Evolutionary conservation across 1,140 invertebrate species (phyloP).

Genomic region (Contarinia nasturtii): DNA sequence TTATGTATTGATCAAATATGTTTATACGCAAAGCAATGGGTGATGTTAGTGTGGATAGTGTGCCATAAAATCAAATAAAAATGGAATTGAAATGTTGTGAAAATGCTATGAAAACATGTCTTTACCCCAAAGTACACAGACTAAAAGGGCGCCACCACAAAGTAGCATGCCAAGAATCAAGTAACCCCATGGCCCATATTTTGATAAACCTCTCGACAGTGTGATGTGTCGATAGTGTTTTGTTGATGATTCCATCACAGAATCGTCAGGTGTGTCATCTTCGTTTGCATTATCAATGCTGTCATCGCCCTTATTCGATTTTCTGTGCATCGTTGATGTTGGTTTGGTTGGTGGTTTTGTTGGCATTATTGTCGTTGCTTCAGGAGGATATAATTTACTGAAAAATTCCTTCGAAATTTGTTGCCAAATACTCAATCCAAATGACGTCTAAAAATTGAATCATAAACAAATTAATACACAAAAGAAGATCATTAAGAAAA

Average conservation of each 20-base stretch:
- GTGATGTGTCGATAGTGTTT: constrained; percentile 7
- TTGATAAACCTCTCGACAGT: constrained; percentile 28
- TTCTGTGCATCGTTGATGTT: constrained; percentile 1
- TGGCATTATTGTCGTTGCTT: neutral
- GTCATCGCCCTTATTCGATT: constrained; percentile 4
- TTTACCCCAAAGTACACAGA: constrained; percentile 40
- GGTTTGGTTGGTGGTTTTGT: constrained; percentile 1
- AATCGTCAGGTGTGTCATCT: constrained; percentile 2
- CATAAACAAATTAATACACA: no score
- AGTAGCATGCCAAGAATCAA: constrained; percentile 40
- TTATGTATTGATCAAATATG: no score
- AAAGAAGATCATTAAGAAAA: neutral
- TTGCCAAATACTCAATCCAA: neutral
- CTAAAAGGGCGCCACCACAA: constrained; percentile 38
- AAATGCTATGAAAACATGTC: constrained; percentile 3
- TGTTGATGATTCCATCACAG: constrained; percentile 7
- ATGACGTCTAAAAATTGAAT: no score
- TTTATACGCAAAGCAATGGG: no score
- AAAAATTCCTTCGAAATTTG: neutral
- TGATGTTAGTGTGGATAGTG: no score
- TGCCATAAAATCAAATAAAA: no score
- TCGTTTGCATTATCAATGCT: constrained; percentile 4
- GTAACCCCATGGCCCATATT: constrained; percentile 43
- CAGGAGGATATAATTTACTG: neutral
- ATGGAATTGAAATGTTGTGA: neutral